phyloP scores from a whole-genome alignment of 2,888 invertebrate species.

The Saturnia pavonia region DNA sequence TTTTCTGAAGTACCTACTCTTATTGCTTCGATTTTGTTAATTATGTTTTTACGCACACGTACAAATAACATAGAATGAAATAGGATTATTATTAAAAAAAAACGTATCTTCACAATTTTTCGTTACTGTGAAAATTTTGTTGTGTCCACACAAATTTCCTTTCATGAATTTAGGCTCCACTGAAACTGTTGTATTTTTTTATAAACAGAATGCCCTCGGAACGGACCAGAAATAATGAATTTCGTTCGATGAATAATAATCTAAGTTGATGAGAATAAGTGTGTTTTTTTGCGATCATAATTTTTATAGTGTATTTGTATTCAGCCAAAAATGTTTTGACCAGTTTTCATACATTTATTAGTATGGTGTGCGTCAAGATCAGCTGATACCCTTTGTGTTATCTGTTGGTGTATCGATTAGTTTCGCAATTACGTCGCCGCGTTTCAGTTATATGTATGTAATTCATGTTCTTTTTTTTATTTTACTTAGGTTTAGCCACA shows the following conservation, averaged over 20 bases:
- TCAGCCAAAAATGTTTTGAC: background rate
- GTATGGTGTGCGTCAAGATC: slow-evolving; percentile 42
- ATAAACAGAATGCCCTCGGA: background rate
- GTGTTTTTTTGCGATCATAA: background rate
- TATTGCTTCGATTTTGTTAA: background rate
- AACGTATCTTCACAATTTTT: background rate
- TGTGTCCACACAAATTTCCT: background rate
- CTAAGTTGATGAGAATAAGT: background rate
- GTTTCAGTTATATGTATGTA: slow-evolving; percentile 47
- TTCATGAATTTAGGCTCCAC: background rate
- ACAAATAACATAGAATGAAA: background rate
- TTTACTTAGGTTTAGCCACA: no score
- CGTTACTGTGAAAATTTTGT: background rate
- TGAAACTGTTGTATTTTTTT: background rate
- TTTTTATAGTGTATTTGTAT: background rate
- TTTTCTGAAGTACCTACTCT: background rate
- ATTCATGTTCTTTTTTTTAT: no score
- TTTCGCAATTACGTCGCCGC: slow-evolving; percentile 50
- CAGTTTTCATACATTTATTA: slow-evolving; percentile 16
- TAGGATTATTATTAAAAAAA: background rate
- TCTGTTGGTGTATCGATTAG: slow-evolving; percentile 66
- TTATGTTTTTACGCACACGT: background rate
- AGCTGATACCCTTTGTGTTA: slow-evolving; percentile 58
- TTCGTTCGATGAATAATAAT: background rate
- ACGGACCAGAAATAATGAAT: background rate